Evolutionary conservation across 2,888 invertebrate genomes (phyloP).

Genomic region (Carpatolechia fugitivella): DNA sequence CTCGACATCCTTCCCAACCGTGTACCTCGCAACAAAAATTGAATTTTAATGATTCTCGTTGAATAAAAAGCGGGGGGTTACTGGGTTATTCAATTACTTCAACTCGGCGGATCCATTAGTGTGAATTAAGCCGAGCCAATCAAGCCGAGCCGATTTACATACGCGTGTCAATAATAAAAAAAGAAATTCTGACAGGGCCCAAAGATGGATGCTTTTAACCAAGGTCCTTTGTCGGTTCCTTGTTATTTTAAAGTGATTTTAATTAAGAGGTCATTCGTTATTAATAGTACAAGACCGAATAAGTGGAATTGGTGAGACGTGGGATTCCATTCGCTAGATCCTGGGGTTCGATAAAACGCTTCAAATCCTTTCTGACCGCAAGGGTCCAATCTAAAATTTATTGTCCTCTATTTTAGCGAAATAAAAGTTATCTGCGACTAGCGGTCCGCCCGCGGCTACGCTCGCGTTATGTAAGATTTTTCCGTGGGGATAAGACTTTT

Average conservation of each 20-base stretch:
- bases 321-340: too few relatives aligned
- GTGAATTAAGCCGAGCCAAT: slow-evolving; percentile 23
- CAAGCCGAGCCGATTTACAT: slow-evolving; percentile 24
- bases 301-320: too few relatives aligned
- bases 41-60: slow-evolving; percentile 33
- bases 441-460: too few relatives aligned
- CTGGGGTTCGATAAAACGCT: too few relatives aligned
- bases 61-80: slow-evolving; percentile 26
- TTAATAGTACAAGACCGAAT: too few relatives aligned
- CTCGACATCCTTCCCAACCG: slow-evolving; percentile 6
- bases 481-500: too few relatives aligned
- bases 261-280: slow-evolving; percentile 3
- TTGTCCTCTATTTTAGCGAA: too few relatives aligned
- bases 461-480: too few relatives aligned
- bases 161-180: slow-evolving; percentile 25
- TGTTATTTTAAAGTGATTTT: slow-evolving; percentile 4
- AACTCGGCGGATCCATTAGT: slow-evolving; percentile 24
- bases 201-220: background rate
- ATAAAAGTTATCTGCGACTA: too few relatives aligned
- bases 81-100: slow-evolving; percentile 21
- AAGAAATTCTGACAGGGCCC: background rate
- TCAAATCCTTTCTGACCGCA: too few relatives aligned
- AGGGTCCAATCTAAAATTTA: too few relatives aligned
- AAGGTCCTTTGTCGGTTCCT: background rate
- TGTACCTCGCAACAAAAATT: slow-evolving; percentile 25